A percentile compares a stretch with the other conserved stretches of the same genome.
Evolutionary conservation across 2,888 invertebrate species (phyloP).

Genomic region (Melanargia galathea): DNA sequence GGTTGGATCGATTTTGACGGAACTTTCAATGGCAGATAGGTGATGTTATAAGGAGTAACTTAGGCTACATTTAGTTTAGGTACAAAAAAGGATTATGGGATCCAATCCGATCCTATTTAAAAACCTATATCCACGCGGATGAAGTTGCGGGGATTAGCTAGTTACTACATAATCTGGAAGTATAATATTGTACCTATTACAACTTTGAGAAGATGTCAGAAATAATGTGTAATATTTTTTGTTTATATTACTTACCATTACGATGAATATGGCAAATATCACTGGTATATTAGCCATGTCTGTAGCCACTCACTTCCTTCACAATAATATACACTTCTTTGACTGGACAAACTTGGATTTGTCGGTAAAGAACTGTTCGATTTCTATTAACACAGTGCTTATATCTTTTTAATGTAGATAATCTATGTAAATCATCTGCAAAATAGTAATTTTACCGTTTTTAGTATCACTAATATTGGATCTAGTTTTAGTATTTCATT

Average conservation of each 20-base stretch:
- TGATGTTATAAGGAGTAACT: no score
- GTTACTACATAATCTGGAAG: no score
- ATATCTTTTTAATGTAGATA: constrained; percentile 18
- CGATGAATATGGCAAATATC: constrained; percentile 47
- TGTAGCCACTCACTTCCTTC: constrained; percentile 45
- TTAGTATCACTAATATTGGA: background rate
- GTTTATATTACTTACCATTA: constrained; percentile 58
- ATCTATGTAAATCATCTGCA: constrained; percentile 40
- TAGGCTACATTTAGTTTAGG: no score
- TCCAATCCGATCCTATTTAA: no score
- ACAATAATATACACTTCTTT: constrained; percentile 56
- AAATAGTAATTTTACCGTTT: constrained; percentile 30
- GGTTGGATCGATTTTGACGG: no score
- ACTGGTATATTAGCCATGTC: constrained; percentile 56
- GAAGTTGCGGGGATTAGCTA: no score
- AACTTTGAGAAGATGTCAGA: no score
- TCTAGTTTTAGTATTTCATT: constrained; percentile 1
- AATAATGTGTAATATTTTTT: no score
- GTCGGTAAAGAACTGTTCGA: constrained; percentile 64
- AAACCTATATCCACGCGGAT: no score
- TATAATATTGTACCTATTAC: no score
- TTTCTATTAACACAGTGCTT: constrained; percentile 8
- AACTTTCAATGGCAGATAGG: no score
- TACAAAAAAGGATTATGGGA: no score
- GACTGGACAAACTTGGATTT: constrained; percentile 63